Base-by-base conservation (phyloP, 2,888 invertebrate genomes). In the Aspidiotus rigidus region DNA sequence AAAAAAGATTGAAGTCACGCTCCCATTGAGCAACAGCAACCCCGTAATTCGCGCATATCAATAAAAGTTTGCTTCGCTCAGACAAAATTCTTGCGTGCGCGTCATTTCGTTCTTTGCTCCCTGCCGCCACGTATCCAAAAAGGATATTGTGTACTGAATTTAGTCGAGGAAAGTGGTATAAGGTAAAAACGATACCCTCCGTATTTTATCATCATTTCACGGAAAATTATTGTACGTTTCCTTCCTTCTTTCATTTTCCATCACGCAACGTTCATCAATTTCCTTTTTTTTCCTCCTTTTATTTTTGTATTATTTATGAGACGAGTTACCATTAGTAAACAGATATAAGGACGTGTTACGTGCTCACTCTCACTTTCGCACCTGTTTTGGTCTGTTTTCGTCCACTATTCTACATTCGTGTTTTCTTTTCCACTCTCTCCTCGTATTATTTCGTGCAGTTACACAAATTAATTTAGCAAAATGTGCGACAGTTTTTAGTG, bases 1-100 rank as follows among this genome's bases (percentile, higher is more conserved):
- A 28, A 28, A 28, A 28, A 28, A 28, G 28, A 28, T 28, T 28
- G 28, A 28, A 28, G 5, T 28, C 28, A 3, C 28, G 28, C 28
- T 28, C 5, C 28, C 28, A 28, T 28, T 28, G 28, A 28, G 28
- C 28, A 28, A 28, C 28, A 28, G 28, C 5, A n/a, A n/a, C 49
- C 11, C 11, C n/a, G 49, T 13, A 49, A 49, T 67, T 60, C 60
- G 67, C 59, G 59, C 67, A 67, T 60, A 67, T 67, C 67, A 60
- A 67, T 67, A 67, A 42, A 53, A 42, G 59, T 57, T 64, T 40
- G 28, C 28, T 28, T 28, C 28, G 28, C 28, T 28, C n/a, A 49
- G 10, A 13, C 49, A 15, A 57, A 60, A 67, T 60, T 67, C 59
- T 67, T 67, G 67, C 67, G 67, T 67, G 67, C 59, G 67, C 67